Percentiles rank a stretch among this genome's conserved stretches.
Conservation (phyloP, 2,888 invertebrate genomes). For the Brenthis hecate region DNA sequence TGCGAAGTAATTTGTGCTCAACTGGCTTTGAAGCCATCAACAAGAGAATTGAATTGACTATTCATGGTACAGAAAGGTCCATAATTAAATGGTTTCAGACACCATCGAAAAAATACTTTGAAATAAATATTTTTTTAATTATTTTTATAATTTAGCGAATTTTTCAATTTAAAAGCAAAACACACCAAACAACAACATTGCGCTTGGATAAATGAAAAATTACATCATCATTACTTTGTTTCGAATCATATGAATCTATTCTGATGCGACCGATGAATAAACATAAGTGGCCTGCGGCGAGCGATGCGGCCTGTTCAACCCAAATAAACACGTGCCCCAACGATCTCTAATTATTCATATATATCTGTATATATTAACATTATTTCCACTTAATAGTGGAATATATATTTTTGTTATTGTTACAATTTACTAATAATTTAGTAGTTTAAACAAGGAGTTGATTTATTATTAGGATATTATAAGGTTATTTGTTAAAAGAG, state of each 20-base stretch:
- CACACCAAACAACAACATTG: not conserved
- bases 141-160: no score
- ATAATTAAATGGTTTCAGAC: no score
- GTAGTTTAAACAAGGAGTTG: no score
- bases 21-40: no score
- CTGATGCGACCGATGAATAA: constrained; percentile 29
- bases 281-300: constrained; percentile 29
- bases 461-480: no score
- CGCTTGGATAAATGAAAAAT: constrained; percentile 1
- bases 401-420: constrained; percentile 13
- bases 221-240: constrained; percentile 17
- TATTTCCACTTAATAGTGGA: constrained; percentile 24
- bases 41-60: no score
- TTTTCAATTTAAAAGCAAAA: not conserved
- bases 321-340: constrained; percentile 34
- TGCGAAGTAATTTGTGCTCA: no score
- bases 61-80: no score
- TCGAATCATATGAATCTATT: constrained; percentile 27
- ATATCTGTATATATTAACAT: constrained; percentile 31
- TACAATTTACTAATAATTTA: not conserved
- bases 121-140: no score
- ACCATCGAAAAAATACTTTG: no score
- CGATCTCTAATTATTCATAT: constrained; percentile 34
- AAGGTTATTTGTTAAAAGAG: no score
- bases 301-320: constrained; percentile 26